Evolutionary conservation across 2,797 vertebrate species (phyloP), one percentile per base, ranked within the genome.

Genomic region (Syngnathus acus): DNA sequence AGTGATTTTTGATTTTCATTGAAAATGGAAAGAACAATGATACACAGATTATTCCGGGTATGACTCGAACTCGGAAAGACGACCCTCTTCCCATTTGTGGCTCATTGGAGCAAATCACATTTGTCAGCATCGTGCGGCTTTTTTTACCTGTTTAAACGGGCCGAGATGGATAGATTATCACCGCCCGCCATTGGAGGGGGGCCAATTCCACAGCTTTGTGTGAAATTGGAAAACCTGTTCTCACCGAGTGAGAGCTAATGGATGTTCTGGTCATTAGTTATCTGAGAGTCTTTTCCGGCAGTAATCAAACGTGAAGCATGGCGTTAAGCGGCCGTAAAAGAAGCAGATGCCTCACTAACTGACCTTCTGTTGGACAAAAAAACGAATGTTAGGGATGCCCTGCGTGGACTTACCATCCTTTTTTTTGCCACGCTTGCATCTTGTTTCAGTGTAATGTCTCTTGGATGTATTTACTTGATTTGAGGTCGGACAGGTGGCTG

Each of bases 241-340:
- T 92, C 78, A 86, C 84, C 89, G 92, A 93, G 26, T 57, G 55
- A 57, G 92, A 93, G 93, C 92, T 95, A 96, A 95, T 95, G 94
- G 93, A 92, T 92, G 93, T 94, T 94, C 94, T 87, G 92, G 93
- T 95, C 94, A 93, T 98, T 98, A 97, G 93, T 93, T 95, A 94
- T 94, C 93, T 92, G 93, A 95, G 93, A 94, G 92, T 89, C 91
- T 95, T 94, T 91, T 93, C 93, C 93, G 90, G 91, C 94, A 87
- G 92, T 94, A 95, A 96, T 96, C 94, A 95, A 94, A 95, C 91
- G 93, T 95, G 94, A 95, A 95, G 94, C 94, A 92, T 92, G 92
- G 92, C 92, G 92, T 93, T 94, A 95, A 96, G 92, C 93, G 91
- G 87, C 93, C 93, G 93, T 95, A 94, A 95, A 94, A 87, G 91